Conservation (phyloP, 2,797 vertebrate species). For the Danio choprae region DNA sequence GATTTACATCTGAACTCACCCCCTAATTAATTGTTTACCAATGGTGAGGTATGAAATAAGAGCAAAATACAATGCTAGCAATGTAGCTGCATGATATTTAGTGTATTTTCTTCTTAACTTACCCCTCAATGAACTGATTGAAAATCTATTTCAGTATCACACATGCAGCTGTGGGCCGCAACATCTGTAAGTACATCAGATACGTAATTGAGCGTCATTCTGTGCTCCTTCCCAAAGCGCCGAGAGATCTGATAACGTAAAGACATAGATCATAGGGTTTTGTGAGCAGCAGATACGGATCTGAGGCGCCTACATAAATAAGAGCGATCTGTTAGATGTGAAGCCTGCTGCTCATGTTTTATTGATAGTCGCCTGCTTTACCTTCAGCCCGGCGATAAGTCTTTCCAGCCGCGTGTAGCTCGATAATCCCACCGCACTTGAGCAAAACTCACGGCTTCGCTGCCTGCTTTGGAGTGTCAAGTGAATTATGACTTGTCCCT, state of each 20-base stretch:
- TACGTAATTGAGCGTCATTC: slow-evolving; percentile 44
- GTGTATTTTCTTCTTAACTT: slow-evolving; percentile 10
- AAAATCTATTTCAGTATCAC: slow-evolving; percentile 46
- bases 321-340: slow-evolving; percentile 47
- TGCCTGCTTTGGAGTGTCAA: slow-evolving; percentile 1
- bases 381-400: slow-evolving; percentile 28
- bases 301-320: slow-evolving; percentile 53
- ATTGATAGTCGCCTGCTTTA: slow-evolving; percentile 56
- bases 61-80: slow-evolving; percentile 1
- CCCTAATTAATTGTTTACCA: too few species aligned
- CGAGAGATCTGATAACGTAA: slow-evolving; percentile 59
- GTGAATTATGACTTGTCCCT: slow-evolving; percentile 9
- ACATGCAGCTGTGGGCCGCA: background rate
- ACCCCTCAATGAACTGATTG: slow-evolving; percentile 54
- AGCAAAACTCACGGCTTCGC: slow-evolving; percentile 15
- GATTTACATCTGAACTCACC: too few species aligned
- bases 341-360: slow-evolving; percentile 58
- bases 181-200: slow-evolving; percentile 18
- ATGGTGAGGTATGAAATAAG: background rate
- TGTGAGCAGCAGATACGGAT: slow-evolving; percentile 54
- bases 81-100: background rate
- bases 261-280: slow-evolving; percentile 58
- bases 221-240: slow-evolving; percentile 20
- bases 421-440: slow-evolving; percentile 25
- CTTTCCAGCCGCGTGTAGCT: background rate